Evolutionary conservation across 2,888 invertebrate genomes (phyloP).

Genomic region (Drosophila gaucha): DNA sequence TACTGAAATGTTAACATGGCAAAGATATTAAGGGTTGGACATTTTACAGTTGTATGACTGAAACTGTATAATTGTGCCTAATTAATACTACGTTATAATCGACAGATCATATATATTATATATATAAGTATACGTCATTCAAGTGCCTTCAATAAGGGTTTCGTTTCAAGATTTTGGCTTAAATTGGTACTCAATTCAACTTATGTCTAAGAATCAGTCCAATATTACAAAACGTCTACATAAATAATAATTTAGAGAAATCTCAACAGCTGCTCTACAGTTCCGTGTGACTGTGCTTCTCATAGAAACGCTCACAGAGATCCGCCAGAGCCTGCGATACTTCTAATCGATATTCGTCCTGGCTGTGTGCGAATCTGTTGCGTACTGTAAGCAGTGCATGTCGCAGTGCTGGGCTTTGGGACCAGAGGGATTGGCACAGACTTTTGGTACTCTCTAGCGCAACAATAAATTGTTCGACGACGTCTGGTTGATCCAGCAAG

Average conservation of each 20-base stretch:
- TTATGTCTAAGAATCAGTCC: slow-evolving; percentile 28
- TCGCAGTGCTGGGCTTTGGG: slow-evolving; percentile 69
- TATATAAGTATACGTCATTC: too few species aligned
- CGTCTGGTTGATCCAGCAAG: slow-evolving; percentile 78
- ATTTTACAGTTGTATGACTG: not conserved
- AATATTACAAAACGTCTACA: slow-evolving; percentile 11
- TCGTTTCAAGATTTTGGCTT: slow-evolving; percentile 11
- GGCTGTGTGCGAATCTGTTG: slow-evolving; percentile 70
- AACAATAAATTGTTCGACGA: slow-evolving; percentile 77
- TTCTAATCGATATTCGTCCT: slow-evolving; percentile 82
- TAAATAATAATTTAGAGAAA: slow-evolving; percentile 12
- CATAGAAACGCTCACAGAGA: slow-evolving; percentile 59
- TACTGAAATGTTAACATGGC: slow-evolving; percentile 9
- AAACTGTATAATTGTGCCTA: slow-evolving; percentile 11
- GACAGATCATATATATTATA: slow-evolving; percentile 4
- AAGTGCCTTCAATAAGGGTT: not conserved
- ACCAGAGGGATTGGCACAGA: slow-evolving; percentile 78
- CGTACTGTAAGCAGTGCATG: slow-evolving; percentile 77
- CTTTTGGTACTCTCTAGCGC: slow-evolving; percentile 66
- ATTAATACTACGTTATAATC: not conserved
- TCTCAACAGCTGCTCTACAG: slow-evolving; percentile 49
- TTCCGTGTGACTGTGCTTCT: slow-evolving; percentile 65
- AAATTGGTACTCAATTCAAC: slow-evolving; percentile 12
- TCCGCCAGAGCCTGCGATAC: slow-evolving; percentile 68
- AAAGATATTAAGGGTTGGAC: not conserved